Evolutionary conservation across 1,140 invertebrate genomes (phyloP).

Genomic region (Nasonia longicornis): DNA sequence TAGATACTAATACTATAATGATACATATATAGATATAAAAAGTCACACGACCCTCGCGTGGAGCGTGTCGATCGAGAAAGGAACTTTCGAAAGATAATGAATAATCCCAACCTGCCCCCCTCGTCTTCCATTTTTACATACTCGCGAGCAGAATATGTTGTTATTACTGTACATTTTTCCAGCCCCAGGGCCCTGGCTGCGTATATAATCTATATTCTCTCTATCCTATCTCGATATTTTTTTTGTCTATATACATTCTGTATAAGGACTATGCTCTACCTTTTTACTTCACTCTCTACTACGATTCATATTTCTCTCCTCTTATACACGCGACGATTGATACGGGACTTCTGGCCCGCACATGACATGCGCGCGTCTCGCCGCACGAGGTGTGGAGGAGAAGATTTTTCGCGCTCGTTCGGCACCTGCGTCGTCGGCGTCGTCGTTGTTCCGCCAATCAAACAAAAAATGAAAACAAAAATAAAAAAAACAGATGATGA

Average conservation of each 20-base stretch:
- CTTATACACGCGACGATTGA: neutral
- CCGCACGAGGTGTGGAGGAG: neutral
- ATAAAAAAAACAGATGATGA: neutral
- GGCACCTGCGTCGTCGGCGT: conserved; percentile 36
- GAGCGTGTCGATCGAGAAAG: neutral
- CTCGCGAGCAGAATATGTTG: neutral
- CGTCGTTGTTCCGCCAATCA: conserved; percentile 17
- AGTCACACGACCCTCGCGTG: no score
- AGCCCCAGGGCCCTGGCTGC: neutral
- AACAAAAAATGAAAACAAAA: conserved; percentile 3
- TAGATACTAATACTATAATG: no score
- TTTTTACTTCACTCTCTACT: neutral
- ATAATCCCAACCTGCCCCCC: conserved; percentile 26
- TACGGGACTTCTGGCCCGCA: neutral
- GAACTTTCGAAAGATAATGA: neutral
- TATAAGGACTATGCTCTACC: neutral
- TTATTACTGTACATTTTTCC: neutral
- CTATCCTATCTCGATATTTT: neutral
- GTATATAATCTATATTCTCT: neutral
- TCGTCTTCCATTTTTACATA: conserved; percentile 47
- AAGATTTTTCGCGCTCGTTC: conserved; percentile 12
- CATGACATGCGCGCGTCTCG: neutral
- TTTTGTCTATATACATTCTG: neutral
- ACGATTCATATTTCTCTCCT: neutral
- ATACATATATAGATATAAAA: no score